Conservation (phyloP, 2,113 vertebrate species). For the Sphyrna mokarran region DNA sequence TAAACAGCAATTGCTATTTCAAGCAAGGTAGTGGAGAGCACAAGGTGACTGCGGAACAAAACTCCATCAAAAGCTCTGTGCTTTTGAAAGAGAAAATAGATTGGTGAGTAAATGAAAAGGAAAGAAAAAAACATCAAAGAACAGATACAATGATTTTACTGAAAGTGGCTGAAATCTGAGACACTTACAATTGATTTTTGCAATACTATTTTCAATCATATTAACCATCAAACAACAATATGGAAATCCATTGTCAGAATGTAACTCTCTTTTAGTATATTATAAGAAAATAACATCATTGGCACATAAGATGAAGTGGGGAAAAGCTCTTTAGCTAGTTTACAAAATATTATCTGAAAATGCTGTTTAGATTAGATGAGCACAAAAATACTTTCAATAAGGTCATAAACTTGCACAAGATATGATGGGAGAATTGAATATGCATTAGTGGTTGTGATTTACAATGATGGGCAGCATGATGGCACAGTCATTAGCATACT, state of each 20-base stretch:
- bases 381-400: background rate
- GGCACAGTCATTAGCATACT: too few relatives aligned
- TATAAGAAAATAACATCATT: background rate
- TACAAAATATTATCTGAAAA: background rate
- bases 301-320: background rate
- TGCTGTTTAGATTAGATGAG: background rate
- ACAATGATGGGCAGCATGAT: background rate
- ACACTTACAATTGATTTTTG: slow-evolving; percentile 23
- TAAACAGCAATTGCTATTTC: background rate
- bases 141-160: background rate
- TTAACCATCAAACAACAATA: background rate
- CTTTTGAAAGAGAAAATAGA: slow-evolving; percentile 5
- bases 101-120: background rate
- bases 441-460: background rate
- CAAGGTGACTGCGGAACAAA: background rate
- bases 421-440: background rate
- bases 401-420: background rate
- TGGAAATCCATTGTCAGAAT: background rate
- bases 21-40: background rate
- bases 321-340: background rate
- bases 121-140: background rate
- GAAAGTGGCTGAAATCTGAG: background rate
- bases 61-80: background rate
- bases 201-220: background rate
- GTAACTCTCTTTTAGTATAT: background rate